phyloP scores from a whole-genome alignment of 1,140 invertebrate species.

The Drosophila quadrilineata region DNA sequence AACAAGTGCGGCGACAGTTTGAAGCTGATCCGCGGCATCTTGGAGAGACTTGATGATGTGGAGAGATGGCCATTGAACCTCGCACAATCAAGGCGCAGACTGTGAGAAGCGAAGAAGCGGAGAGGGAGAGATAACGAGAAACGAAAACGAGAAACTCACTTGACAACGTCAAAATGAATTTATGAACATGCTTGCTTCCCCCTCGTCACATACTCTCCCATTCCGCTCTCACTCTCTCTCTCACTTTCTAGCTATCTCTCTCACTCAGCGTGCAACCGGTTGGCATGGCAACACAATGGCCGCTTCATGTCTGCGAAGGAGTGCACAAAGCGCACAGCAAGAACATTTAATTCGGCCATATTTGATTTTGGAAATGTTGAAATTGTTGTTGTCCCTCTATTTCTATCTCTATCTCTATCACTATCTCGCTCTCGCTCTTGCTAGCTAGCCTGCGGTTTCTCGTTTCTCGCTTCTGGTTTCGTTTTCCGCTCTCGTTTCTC shows the following conservation, averaged over 20 bases:
- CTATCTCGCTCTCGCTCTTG: slow-evolving; percentile 1
- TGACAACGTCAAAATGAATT: slow-evolving; percentile 59
- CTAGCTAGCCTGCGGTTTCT: neutral
- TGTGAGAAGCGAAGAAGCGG: neutral
- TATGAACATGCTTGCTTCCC: slow-evolving; percentile 57
- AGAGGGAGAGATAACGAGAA: slow-evolving; percentile 52
- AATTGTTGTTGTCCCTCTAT: slow-evolving; percentile 30
- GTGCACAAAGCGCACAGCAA: slow-evolving; percentile 58
- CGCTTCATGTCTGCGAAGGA: slow-evolving; percentile 56
- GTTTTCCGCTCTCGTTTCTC: slow-evolving; percentile 30
- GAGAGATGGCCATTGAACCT: slow-evolving; percentile 56
- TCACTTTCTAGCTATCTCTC: neutral
- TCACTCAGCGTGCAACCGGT: slow-evolving; percentile 35
- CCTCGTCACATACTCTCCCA: slow-evolving; percentile 4
- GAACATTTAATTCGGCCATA: slow-evolving; percentile 77
- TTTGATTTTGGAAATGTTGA: slow-evolving; percentile 75
- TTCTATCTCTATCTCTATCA: neutral
- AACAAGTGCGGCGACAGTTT: slow-evolving; percentile 4
- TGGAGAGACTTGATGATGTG: no score
- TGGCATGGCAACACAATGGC: slow-evolving; percentile 74
- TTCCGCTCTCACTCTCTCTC: slow-evolving; percentile 4
- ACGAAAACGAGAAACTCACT: slow-evolving; percentile 59
- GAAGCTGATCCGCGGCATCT: slow-evolving; percentile 4
- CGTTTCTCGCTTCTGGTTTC: slow-evolving; percentile 6
- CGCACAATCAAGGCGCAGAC: slow-evolving; percentile 41